Conservation (phyloP, 1,140 invertebrate genomes). For the Yoshiicerus persimilis region DNA sequence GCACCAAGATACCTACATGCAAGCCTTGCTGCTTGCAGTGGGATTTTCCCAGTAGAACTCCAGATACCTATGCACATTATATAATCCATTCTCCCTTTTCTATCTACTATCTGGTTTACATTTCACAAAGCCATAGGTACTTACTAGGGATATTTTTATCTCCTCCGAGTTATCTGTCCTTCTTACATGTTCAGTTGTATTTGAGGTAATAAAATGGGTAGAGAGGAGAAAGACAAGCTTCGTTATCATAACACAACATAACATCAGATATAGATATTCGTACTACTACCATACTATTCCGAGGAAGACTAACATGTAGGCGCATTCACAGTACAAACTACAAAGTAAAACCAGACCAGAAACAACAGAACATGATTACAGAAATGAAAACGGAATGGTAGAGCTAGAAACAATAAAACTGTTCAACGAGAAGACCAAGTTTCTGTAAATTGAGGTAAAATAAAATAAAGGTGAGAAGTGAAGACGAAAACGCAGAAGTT, state of each 20-base stretch:
- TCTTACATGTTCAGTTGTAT: background rate
- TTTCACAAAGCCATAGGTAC: background rate
- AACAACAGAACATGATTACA: background rate
- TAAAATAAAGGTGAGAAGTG: background rate
- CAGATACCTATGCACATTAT: background rate
- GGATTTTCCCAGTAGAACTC: background rate
- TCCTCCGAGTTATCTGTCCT: background rate
- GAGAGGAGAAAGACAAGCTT: background rate
- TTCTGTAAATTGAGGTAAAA: constrained; percentile 10
- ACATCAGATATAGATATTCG: background rate
- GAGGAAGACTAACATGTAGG: too few species aligned
- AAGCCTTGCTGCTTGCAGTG: background rate
- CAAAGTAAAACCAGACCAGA: background rate
- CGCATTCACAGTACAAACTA: background rate
- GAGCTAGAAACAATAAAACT: background rate
- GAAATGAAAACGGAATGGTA: background rate
- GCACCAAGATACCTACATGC: background rate
- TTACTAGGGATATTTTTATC: background rate
- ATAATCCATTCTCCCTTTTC: background rate
- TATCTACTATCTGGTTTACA: background rate
- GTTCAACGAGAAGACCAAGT: background rate
- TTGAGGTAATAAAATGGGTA: background rate
- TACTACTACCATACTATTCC: too few species aligned
- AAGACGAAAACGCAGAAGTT: background rate
- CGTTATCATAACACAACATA: background rate